A percentile compares a stretch with the other conserved stretches of the same genome.
Conservation (phyloP, 1,140 invertebrate genomes). For the Drosophila oshimai region DNA sequence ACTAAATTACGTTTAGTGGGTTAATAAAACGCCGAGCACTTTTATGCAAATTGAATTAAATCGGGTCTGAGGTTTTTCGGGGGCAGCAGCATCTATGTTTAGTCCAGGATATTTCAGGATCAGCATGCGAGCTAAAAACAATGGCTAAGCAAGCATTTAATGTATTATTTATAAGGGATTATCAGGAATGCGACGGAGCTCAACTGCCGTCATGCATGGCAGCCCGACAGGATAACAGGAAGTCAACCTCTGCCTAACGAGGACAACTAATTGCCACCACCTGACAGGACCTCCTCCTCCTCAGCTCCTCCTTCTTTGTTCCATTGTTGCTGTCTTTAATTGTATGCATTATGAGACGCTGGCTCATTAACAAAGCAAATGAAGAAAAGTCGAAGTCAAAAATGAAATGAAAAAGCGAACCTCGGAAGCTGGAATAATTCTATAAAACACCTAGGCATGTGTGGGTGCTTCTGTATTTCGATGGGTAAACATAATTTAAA, state of each 20-base stretch:
- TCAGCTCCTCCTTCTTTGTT: not conserved
- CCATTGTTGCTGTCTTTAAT: constrained; percentile 64
- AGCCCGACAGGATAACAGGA: constrained; percentile 54
- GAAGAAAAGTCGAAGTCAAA: constrained; percentile 63
- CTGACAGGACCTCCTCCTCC: constrained; percentile 15
- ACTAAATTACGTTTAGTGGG: constrained; percentile 75
- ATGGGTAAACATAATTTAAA: constrained; percentile 61
- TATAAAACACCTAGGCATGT: constrained; percentile 43
- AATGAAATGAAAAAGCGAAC: constrained; percentile 42
- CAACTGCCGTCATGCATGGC: constrained; percentile 53
- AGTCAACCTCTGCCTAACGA: constrained; percentile 67
- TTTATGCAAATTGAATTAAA: constrained; percentile 76
- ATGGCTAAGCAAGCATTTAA: constrained; percentile 42
- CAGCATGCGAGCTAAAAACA: constrained; percentile 25
- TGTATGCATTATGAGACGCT: constrained; percentile 69
- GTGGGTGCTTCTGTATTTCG: not conserved
- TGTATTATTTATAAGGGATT: constrained; percentile 78
- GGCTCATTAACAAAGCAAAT: constrained; percentile 77
- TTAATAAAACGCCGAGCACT: constrained; percentile 73
- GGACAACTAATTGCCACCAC: constrained; percentile 66
- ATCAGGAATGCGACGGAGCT: constrained; percentile 13
- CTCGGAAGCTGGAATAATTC: constrained; percentile 22
- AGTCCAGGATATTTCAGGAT: constrained; percentile 8
- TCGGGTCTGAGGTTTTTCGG: constrained; percentile 23
- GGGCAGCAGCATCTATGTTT: not conserved